Percentiles rank a stretch among this genome's conserved stretches.
phyloP scores from a whole-genome alignment of 2,113 vertebrate genomes.

The Salvelinus namaycush region DNA sequence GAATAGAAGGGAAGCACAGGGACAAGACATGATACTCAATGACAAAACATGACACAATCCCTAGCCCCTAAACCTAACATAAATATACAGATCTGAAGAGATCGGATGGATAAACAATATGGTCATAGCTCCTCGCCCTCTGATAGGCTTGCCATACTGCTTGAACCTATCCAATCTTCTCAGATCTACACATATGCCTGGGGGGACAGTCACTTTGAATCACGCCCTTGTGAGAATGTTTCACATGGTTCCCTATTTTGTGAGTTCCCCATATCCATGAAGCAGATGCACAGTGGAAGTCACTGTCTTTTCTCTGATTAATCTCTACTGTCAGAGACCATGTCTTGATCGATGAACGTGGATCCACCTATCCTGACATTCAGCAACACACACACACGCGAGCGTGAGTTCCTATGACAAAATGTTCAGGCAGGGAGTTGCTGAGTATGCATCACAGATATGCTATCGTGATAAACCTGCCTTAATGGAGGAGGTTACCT shows the following conservation, averaged over 20 bases:
- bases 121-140: too few species aligned
- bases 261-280: not conserved
- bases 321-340: not conserved
- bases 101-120: too few species aligned
- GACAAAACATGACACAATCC: too few species aligned
- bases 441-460: not conserved
- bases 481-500: not conserved
- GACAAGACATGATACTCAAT: too few species aligned
- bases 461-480: constrained; percentile 1
- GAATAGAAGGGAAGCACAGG: too few species aligned
- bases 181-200: not conserved
- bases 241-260: constrained; percentile 35
- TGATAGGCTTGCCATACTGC: too few species aligned
- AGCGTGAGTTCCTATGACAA: constrained; percentile 23
- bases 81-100: too few species aligned
- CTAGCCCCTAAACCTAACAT: too few species aligned
- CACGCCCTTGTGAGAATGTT: constrained; percentile 29
- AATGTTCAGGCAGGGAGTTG: not conserved
- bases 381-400: not conserved
- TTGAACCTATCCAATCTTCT: not conserved
- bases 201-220: not conserved
- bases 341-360: not conserved
- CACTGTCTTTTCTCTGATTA: not conserved
- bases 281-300: not conserved
- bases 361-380: not conserved